A percentile compares a stretch with the other conserved stretches of the same genome.
Evolutionary conservation across 2,113 vertebrate genomes (phyloP).

Genomic region (Mus musculus): GRCm39 chrX:112350001-112350500

Average conservation of each 20-base stretch:
- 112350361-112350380: neutral
- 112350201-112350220: neutral
- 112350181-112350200: too few relatives aligned
- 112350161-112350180: too few relatives aligned
- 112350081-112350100: too few relatives aligned
- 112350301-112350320: neutral
- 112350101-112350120: neutral
- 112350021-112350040: neutral
- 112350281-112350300: neutral
- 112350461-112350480: neutral
- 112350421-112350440: neutral
- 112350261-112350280: neutral
- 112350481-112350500: constrained; percentile 19
- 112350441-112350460: neutral
- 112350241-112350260: constrained; percentile 24
- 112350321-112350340: neutral
- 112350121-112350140: neutral
- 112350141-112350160: neutral
- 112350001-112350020: neutral
- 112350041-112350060: neutral
- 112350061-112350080: neutral
- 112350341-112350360: neutral
- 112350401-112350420: neutral
- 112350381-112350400: neutral
- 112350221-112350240: neutral